Base-by-base conservation (phyloP, 2,888 invertebrate species). In the Eristalinus sepulchralis region DNA sequence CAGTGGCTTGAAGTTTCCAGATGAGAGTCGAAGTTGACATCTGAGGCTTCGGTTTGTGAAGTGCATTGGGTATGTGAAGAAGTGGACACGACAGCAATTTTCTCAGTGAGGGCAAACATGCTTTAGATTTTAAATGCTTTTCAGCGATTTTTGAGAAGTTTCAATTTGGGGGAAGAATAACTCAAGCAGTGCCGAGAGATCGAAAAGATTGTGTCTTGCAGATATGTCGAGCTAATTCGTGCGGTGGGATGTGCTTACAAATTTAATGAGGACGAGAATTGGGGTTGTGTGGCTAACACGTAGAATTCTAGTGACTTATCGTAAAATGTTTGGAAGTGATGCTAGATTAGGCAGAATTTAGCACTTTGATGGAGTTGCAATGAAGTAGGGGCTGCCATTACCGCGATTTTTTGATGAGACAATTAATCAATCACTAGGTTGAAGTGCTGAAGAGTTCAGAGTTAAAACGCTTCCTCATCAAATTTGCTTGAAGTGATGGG, bases 11-110 rank as follows among this genome's bases (percentile, higher is more conserved):
- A 34, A 63, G 75, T 68, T 75, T 20, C 22, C 34, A 24, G 39
- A 75, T 68, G 73, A 59, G 63, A 68, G 47, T 33, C n/a, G 33
- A 53, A n/a, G 62, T 39, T 75, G 81, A 64, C 63, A 70, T 75
- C 63, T 67, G 22, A 60, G 31, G 36, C 10, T 64, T 13, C 10
- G 22, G 9, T 13, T 24, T 57, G 57, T 27, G 27, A 27, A 27
- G 27, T 27, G 22, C 24, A n/a, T n/a, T 22, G 57, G 11, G 22
- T 57, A 8, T 47, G 47, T 10, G 34, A 9, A 34, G 34, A 1
- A 47, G 17, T 17, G 47, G 47, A 47, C 47, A 47, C 47, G 17
- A 8, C 17, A 47, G 34, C 34, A 34, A 9, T 2, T 34, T 34
- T 34, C 34, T 34, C 9, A 9, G 9, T 34, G 34, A 34, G 9